phyloP scores from a whole-genome alignment of 2,797 vertebrate genomes.

The Phrynocephalus vlangalii region DNA sequence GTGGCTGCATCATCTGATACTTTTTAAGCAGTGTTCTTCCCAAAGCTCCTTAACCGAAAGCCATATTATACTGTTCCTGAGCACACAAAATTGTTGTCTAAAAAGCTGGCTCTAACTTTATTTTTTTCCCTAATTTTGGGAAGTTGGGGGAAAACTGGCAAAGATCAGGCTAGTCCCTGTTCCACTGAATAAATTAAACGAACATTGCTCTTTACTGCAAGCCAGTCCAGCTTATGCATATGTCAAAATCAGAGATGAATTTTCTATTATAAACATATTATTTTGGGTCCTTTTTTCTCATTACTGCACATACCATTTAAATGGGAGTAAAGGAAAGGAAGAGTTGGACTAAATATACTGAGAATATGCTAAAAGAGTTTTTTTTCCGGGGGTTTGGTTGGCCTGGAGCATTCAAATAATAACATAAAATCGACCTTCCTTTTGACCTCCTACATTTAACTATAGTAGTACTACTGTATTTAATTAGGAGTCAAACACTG shows the following conservation, averaged over 20 bases:
- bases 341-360: background rate
- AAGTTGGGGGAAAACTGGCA: background rate
- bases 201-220: background rate
- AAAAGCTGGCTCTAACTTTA: background rate
- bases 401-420: background rate
- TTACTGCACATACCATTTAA: background rate
- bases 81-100: background rate
- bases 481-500: constrained; percentile 22
- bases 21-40: background rate
- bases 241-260: background rate
- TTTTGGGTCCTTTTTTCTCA: background rate
- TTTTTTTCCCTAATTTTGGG: background rate
- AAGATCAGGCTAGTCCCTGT: background rate
- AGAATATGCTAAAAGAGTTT: background rate
- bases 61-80: constrained; percentile 5
- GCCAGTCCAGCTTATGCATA: background rate
- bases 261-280: background rate
- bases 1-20: constrained; percentile 60
- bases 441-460: background rate
- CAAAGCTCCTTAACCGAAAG: constrained; percentile 20
- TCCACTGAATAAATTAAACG: background rate
- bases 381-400: background rate
- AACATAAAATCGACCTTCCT: background rate
- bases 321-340: background rate
- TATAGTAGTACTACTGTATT: constrained; percentile 20